phyloP scores from a whole-genome alignment of 2,888 invertebrate species.

The Carcina quercana region DNA sequence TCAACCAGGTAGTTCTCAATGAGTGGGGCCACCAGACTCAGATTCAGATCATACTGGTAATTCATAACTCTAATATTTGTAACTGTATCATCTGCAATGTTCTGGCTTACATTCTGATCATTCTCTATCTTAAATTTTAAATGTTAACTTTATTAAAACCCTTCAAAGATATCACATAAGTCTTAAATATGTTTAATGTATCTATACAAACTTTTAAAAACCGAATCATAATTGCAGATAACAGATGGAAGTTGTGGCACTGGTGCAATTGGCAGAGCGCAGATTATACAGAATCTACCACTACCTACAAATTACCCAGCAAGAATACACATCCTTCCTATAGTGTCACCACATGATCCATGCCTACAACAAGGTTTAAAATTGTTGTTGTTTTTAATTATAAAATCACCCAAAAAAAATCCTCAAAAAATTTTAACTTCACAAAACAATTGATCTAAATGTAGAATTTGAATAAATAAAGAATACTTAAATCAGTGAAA shows the following conservation, averaged over 20 bases:
- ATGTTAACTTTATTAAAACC: too few relatives aligned
- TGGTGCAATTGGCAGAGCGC: conserved; percentile 51
- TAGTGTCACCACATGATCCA: conserved; percentile 78
- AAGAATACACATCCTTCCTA: conserved; percentile 84
- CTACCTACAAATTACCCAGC: conserved; percentile 88
- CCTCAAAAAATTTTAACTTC: too few relatives aligned
- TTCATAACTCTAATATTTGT: not conserved
- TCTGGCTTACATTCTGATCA: too few relatives aligned
- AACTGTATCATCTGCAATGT: too few relatives aligned
- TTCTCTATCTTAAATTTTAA: too few relatives aligned
- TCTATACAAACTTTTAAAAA: too few relatives aligned
- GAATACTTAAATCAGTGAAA: conserved; percentile 1
- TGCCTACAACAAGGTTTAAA: conserved; percentile 65
- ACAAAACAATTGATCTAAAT: too few relatives aligned
- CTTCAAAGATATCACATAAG: too few relatives aligned
- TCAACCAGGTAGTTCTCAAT: conserved; percentile 84
- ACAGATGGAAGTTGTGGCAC: conserved; percentile 65
- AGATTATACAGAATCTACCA: conserved; percentile 74
- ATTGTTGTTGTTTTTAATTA: conserved; percentile 5
- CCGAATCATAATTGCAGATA: too few relatives aligned
- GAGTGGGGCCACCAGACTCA: conserved; percentile 94
- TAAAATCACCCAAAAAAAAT: too few relatives aligned
- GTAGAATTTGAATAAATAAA: too few relatives aligned
- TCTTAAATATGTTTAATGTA: too few relatives aligned
- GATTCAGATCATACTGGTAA: conserved; percentile 78